Evolutionary conservation across 1,140 invertebrate species (phyloP), one percentile per base, ranked within the genome.

Genomic region (Psilanteris sp.): DNA sequence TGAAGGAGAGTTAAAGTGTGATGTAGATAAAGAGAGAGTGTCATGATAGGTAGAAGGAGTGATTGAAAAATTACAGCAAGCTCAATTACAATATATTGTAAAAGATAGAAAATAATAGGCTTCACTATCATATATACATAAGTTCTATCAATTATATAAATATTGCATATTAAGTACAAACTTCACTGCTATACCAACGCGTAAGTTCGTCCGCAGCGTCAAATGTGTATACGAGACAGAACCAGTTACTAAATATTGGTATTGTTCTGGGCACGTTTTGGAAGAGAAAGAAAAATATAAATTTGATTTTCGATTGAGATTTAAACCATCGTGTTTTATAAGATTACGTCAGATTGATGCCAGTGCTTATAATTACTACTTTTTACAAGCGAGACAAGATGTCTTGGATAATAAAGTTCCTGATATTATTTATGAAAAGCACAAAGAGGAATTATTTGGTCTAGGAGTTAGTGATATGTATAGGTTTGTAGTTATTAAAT

Each of bases 401-500:
- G 92, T 96, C 9, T 87, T 95, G 24, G 89, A 94, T 31, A 94
- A 93, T 78, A 92, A 92, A 80, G 93, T 97, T 66, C 89, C 91
- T 10, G 94, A 95, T 81, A 92, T 96, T 44, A 90, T 91, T 54
- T 94, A 93, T 88, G 92, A 94, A 22, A 92, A 92, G 61, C 91
- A 93, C 68, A 93, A 93, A 83, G 87, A 91, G 36, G 92, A 95
- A 87, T 87, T 95, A 0, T 87, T 96, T 32, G 95, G 95, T 0
- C 87, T 97, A 24, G 94, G 94, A 5, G 94, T 96, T 24, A 91
- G 93, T 54, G 95, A 96, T 84, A 96, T 96, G 94, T 94, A 91
- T 81, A 92, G 92, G 82, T 87, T 72, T 15, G 34, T 13, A 16
- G 13, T 22, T 5, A 13, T 11, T 41, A 11, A 9, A 11, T 26